These are phyloP conservation scores for Corythaixoides concolor DNA, from an alignment of 2,113 vertebrate species.

Conservation along the genomic window DNA sequence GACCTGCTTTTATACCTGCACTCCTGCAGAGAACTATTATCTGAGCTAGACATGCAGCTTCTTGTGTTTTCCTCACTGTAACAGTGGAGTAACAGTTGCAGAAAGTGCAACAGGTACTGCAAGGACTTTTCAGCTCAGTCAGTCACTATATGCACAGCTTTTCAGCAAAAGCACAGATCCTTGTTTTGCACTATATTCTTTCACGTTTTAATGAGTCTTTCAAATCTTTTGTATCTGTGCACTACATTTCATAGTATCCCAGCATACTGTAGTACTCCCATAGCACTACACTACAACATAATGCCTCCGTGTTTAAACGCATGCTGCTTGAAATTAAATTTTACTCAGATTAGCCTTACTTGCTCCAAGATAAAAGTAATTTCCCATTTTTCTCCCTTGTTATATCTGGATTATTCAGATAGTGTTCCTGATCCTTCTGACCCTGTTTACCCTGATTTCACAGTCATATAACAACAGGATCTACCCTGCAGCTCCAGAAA, in stretches of 20 bases:
- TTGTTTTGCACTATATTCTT: background rate
- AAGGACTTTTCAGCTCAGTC: background rate
- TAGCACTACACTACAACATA: background rate
- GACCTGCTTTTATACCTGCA: background rate
- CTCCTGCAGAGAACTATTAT: background rate
- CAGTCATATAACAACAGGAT: background rate
- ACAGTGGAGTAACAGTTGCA: background rate
- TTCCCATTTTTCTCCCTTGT: background rate
- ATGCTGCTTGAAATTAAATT: conserved; percentile 29
- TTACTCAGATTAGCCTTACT: background rate
- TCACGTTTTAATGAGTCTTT: background rate
- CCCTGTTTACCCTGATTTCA: background rate
- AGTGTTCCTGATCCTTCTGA: background rate
- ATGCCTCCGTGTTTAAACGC: conserved; percentile 14
- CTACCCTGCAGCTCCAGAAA: conserved; percentile 8
- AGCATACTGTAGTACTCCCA: background rate
- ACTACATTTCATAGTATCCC: background rate
- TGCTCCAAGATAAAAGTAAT: background rate
- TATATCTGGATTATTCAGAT: background rate
- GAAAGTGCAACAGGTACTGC: background rate
- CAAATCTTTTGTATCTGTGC: conserved; percentile 6
- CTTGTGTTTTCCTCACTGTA: background rate
- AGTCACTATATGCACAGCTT: background rate
- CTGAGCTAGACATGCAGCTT: background rate
- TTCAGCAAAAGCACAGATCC: background rate